phyloP scores from a whole-genome alignment of 2,797 vertebrate genomes.

The Tangara arthus region DNA sequence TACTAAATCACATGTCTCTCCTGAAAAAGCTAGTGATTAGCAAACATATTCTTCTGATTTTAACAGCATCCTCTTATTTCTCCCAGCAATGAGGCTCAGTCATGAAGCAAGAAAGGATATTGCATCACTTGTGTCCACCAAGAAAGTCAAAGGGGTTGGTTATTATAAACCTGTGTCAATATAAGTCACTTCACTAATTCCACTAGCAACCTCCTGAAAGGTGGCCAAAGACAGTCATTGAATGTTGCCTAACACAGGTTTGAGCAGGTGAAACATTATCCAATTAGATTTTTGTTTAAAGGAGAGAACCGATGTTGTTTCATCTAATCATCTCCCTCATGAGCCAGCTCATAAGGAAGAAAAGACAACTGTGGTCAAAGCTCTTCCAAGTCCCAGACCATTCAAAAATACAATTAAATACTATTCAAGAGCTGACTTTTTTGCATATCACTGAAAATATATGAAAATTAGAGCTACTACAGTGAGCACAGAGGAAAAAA shows the following conservation, averaged over 20 bases:
- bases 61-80: not conserved
- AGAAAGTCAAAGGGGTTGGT: not conserved
- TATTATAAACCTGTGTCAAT: not conserved
- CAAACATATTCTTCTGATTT: not conserved
- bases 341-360: not conserved
- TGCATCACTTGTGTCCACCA: not conserved
- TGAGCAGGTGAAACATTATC: not conserved
- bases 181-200: not conserved
- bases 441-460: not conserved
- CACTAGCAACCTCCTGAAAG: not conserved
- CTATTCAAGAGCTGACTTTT: not conserved
- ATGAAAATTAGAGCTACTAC: not conserved
- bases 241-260: not conserved
- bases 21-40: not conserved
- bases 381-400: not conserved
- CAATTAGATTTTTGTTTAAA: not conserved
- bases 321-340: not conserved
- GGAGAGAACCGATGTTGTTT: not conserved
- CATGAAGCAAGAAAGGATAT: not conserved
- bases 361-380: not conserved
- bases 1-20: accelerated
- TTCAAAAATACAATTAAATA: not conserved
- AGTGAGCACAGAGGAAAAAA: not conserved
- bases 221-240: not conserved
- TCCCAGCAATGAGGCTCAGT: not conserved